These are phyloP conservation scores for Spheniscus mendiculus DNA, from an alignment of 2,113 vertebrate species.

Conservation along the genomic window DNA sequence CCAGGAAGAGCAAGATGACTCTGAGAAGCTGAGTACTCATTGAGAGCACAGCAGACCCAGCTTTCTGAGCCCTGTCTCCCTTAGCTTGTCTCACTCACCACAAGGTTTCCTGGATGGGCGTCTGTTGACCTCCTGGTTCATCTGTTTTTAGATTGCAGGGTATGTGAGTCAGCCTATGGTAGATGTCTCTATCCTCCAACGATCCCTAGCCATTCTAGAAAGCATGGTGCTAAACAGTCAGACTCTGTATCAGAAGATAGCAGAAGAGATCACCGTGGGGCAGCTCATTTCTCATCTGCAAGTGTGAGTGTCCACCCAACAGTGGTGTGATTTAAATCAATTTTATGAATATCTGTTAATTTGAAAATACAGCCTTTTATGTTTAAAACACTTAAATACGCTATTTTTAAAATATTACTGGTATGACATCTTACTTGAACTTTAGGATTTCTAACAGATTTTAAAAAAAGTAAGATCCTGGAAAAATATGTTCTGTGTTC, in stretches of 20 bases:
- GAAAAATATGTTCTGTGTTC: neutral
- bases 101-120: neutral
- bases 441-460: neutral
- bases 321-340: neutral
- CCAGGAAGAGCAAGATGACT: neutral
- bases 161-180: conserved; percentile 97
- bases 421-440: neutral
- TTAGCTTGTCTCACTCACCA: neutral
- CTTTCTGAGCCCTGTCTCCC: neutral
- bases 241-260: conserved; percentile 94
- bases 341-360: neutral
- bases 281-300: conserved; percentile 98
- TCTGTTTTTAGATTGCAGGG: conserved; percentile 85
- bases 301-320: conserved; percentile 86
- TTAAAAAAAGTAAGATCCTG: neutral
- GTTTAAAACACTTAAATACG: neutral
- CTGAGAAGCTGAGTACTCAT: neutral
- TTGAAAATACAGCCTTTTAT: neutral
- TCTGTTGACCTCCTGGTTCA: neutral
- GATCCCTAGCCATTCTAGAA: conserved; percentile 96
- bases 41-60: neutral
- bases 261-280: conserved; percentile 95
- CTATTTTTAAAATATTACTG: neutral
- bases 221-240: conserved; percentile 99
- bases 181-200: conserved; percentile 95